Evolutionary conservation across 2,797 vertebrate genomes (phyloP), one percentile per base, ranked within the genome.

Genomic region (Gymnodraco acuticeps): DNA sequence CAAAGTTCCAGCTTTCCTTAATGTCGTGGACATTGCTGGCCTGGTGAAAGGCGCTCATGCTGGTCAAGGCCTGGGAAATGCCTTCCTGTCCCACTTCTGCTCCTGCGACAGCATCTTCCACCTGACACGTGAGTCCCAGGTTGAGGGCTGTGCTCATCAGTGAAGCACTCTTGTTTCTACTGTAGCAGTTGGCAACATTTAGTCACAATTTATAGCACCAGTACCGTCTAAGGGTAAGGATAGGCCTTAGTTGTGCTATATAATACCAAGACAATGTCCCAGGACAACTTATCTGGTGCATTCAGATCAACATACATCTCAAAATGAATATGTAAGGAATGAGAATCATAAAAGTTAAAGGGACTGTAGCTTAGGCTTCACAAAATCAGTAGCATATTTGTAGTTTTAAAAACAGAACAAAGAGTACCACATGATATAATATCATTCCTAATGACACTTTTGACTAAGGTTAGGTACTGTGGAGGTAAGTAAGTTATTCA

Each of bases 101-200:
- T 97, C 97, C 87, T 98, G 97, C 66, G 97, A 99, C 61, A 93
- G 95, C 82, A 96, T 98, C 93, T 98, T 99, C 94, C 98, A 98
- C 91, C 95, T 98, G 93, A 97, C 96, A 88, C 96, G 98, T 99
- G 94, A 93, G 97, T 97, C 88, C 65, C 45, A 64, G 38, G 31
- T 46, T 13, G 27, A 59, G 3, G 11, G 11, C 46, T 50, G 12
- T 38, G 48, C 73, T 14, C 13, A 13, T 33, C 50, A 46, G 33
- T 13, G 62, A 62, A 75, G 48, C 43, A 46, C 14, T 2, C 38
- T 54, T 42, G 55, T 10, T 33, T 31, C 43, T 10, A 56, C 45
- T 14, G 16, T 16, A 1, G 14, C 45, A 27, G 5, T 46, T 45
- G 10, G 10, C 63, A 61, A 43, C 48, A 64, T 63, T 66, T 58